These are phyloP conservation scores for Sogatella furcifera DNA, from an alignment of 1,140 invertebrate genomes.

Conservation along the genomic window DNA sequence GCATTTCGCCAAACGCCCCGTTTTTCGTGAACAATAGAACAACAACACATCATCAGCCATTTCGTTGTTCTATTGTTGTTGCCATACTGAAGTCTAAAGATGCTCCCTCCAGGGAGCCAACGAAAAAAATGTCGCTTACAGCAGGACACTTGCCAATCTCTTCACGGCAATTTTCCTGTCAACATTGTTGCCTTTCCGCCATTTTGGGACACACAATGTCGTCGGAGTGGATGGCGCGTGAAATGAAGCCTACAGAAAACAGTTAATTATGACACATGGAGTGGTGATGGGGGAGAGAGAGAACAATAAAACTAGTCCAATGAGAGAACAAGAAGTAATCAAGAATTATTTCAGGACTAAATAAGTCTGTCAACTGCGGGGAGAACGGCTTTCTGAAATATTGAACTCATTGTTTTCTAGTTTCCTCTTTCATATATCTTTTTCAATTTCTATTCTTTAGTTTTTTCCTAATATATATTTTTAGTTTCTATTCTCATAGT, in stretches of 20 bases:
- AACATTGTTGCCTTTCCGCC: background rate
- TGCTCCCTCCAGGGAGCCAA: background rate
- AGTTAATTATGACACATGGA: background rate
- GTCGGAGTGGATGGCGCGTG: background rate
- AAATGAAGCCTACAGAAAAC: background rate
- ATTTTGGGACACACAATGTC: background rate
- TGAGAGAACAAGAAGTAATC: background rate
- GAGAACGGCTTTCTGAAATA: background rate
- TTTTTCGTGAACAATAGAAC: too few species aligned
- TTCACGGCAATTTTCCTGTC: background rate
- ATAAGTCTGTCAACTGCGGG: background rate
- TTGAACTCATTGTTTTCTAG: background rate
- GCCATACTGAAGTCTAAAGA: background rate
- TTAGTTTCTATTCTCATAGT: too few species aligned
- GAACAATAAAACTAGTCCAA: background rate
- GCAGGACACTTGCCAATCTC: too few species aligned
- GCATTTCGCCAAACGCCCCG: too few species aligned
- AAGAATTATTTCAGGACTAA: background rate
- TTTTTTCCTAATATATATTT: too few species aligned
- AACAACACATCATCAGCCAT: too few species aligned
- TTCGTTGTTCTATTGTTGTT: too few species aligned
- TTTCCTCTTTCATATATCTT: background rate
- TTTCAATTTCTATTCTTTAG: too few species aligned
- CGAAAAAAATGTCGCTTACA: background rate
- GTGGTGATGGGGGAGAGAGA: background rate